A percentile compares a stretch with the other conserved stretches of the same genome.
Conservation (phyloP, 1,140 invertebrate species). For the Pissodes strobi region DNA sequence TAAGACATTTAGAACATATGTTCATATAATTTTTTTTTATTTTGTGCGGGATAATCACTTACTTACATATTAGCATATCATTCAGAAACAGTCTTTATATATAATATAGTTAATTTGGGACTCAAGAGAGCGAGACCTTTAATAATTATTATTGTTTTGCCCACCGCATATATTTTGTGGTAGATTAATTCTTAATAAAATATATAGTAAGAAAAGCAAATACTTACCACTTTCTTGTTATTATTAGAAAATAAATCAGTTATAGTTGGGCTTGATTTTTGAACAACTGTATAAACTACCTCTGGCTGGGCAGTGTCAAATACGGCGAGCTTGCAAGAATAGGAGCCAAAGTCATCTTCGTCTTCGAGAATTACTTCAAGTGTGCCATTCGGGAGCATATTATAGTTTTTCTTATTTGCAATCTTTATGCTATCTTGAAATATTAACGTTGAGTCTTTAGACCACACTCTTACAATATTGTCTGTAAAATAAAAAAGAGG, state of each 20-base stretch:
- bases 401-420: neutral
- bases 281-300: conserved; percentile 8
- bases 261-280: neutral
- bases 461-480: neutral
- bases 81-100: too few relatives aligned
- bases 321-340: conserved; percentile 12
- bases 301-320: neutral
- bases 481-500: neutral
- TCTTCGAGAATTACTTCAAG: conserved; percentile 1
- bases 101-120: too few relatives aligned
- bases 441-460: neutral
- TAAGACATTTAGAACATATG: too few relatives aligned
- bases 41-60: too few relatives aligned
- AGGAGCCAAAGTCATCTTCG: conserved; percentile 10
- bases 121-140: too few relatives aligned
- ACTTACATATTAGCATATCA: too few relatives aligned
- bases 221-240: conserved; percentile 22
- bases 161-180: too few relatives aligned
- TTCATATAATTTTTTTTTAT: too few relatives aligned
- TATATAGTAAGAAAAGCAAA: too few relatives aligned
- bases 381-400: conserved; percentile 1
- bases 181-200: too few relatives aligned
- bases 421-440: conserved; percentile 10
- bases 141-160: too few relatives aligned
- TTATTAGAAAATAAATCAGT: neutral